phyloP scores from a whole-genome alignment of 2,888 invertebrate species.

The Acleris emargana region DNA sequence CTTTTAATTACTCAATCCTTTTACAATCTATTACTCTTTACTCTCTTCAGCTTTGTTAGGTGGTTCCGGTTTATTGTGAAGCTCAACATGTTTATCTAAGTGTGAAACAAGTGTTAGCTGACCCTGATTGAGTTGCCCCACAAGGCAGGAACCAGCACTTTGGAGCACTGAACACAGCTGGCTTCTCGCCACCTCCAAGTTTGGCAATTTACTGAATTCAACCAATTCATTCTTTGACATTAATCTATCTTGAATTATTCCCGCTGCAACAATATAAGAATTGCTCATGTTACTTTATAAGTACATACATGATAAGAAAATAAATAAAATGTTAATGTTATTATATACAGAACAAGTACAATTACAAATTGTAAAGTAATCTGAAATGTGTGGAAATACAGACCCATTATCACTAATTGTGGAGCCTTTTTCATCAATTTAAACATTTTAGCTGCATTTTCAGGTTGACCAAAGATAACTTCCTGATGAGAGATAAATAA shows the following conservation, averaged over 20 bases:
- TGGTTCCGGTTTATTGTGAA: constrained; percentile 50
- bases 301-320: neutral
- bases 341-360: neutral
- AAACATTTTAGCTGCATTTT: constrained; percentile 84
- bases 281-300: neutral
- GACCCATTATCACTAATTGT: constrained; percentile 88
- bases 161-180: constrained; percentile 88
- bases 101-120: constrained; percentile 87
- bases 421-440: constrained; percentile 88
- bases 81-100: constrained; percentile 84
- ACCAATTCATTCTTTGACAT: constrained; percentile 88
- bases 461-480: constrained; percentile 88
- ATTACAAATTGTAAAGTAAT: neutral
- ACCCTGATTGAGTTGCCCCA: constrained; percentile 86
- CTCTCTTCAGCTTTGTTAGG: constrained; percentile 41
- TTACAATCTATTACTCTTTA: constrained; percentile 38
- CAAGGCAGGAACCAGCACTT: constrained; percentile 85
- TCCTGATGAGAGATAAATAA: constrained; percentile 86
- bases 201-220: constrained; percentile 86
- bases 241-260: constrained; percentile 88
- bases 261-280: constrained; percentile 78
- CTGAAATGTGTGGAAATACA: constrained; percentile 41
- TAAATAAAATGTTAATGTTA: neutral
- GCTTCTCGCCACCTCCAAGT: constrained; percentile 86
- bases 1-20: neutral